Conservation (phyloP, 2,888 invertebrate genomes). For the Cryptophagus acutangulus region DNA sequence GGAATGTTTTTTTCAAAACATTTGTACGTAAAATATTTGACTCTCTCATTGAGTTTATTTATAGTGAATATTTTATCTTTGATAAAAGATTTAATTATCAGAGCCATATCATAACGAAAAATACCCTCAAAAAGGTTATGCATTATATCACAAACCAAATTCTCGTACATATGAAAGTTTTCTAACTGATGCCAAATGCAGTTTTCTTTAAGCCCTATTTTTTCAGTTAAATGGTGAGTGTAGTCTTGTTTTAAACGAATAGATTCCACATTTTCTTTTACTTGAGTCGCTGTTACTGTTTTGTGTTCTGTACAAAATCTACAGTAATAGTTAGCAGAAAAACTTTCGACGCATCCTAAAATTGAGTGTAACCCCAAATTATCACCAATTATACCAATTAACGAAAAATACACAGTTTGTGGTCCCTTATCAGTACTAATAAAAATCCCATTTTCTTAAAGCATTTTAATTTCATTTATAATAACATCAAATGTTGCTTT, state of each 20-base stretch:
- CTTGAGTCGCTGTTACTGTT: not conserved
- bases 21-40: constrained; percentile 24
- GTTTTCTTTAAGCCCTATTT: constrained; percentile 24
- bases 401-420: constrained; percentile 1
- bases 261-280: constrained; percentile 2
- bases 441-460: constrained; percentile 14
- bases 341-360: constrained; percentile 26
- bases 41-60: constrained; percentile 26
- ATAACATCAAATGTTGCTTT: constrained; percentile 16
- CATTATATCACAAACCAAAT: constrained; percentile 35
- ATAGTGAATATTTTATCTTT: too few species aligned
- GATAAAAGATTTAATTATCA: constrained; percentile 27
- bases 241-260: constrained; percentile 12
- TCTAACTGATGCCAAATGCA: constrained; percentile 29
- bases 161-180: constrained; percentile 32
- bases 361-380: not conserved
- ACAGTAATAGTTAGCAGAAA: constrained; percentile 26
- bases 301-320: constrained; percentile 22
- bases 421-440: not conserved
- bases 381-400: not conserved
- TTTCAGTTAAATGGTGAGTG: not conserved
- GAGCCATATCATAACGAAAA: constrained; percentile 31
- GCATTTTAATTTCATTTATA: constrained; percentile 22
- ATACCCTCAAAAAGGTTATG: constrained; percentile 35
- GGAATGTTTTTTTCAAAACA: constrained; percentile 22